Evolutionary conservation across 2,888 invertebrate species (phyloP), one percentile per base, ranked within the genome.

Genomic region (Polietes domitor): DNA sequence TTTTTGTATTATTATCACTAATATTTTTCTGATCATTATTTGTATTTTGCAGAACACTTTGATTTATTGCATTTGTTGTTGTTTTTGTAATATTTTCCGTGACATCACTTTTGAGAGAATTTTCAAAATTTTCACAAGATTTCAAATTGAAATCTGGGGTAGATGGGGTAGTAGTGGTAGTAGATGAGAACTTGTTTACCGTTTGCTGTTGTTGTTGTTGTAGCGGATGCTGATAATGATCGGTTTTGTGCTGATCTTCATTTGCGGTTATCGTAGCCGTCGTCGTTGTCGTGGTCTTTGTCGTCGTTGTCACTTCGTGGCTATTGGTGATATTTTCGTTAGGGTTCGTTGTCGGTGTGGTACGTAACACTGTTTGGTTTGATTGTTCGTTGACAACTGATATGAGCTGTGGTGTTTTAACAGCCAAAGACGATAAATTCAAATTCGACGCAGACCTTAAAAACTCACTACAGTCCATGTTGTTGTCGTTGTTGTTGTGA

Each of bases 301-400:
- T 47, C 47, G 75, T 63, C 77, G 76, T 72, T 72, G 70, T 70
- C 72, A 71, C 70, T 74, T 19, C 12, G 17, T 65, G 17, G 72
- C 70, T 71, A 26, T 55, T 41, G 41, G 17, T 21, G 15, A 37
- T 41, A 15, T 41, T n/a, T n/a, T 55, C 32, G 50, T 72, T 50
- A 15, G 72, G 43, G 76, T 74, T 74, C 15, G 73, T 77, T 55
- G 81, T 80, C 41, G 84, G 70, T 37, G 79, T 63, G 41, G 82
- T 86, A 82, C 88, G 88, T 86, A 87, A 87, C 85, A 91, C 91
- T 88, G 90, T 88, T 88, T 90, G 90, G 89, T 88, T 91, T 87
- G 91, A 87, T 88, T 89, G 88, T 89, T 90, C 92, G 88, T 89
- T 92, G 88, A 88, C 90, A 90, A 92, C 90, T 91, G 92, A 91